Base-by-base conservation (phyloP, 2,888 invertebrate genomes). In the Spilosoma lubricipeda region DNA sequence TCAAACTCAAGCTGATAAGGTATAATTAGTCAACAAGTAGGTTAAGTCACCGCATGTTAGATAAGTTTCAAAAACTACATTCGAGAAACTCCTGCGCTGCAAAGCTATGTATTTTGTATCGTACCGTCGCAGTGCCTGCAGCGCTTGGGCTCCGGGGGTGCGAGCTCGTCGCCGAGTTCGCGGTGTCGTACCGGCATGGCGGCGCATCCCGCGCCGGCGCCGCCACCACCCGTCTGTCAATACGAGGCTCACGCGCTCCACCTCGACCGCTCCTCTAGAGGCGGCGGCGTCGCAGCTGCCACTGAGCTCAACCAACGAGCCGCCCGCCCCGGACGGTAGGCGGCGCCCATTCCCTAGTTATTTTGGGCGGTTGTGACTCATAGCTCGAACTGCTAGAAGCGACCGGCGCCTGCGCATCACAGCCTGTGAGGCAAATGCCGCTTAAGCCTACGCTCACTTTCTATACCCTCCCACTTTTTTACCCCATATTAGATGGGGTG, bases 61-160 rank as follows among this genome's bases (percentile, higher is more conserved):
- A 76, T 80, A 82, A 77, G 80, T 80, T 80, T 79, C 71, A 72
- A 71, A 80, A 80, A 77, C 80, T 82, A 78, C 84, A 81, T 80
- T 81, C 83, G 80, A 75, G 83, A 80, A 80, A 82, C 84, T 84
- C 82, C 86, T 85, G 84, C 87, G 81, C 82, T 84, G 85, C 86
- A 85, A 86, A 86, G 86, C 86, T 84, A 86, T 87, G 77, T 83
- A 77, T 81, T 84, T 77, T 85, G 86, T 80, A 82, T 87, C 91
- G 90, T 97, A 98, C 98, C 98, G 98, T 98, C 98, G 97, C 98
- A 98, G 96, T 98, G 98, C 97, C 97, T 98, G 97, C 98, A 98
- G 97, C 98, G 98, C 96, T 98, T 98, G 96, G 98, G 97, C 97
- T 98, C 97, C 96, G 98, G 98, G 90, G 94, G 93, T 90, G 95